Conservation (phyloP, 1,140 invertebrate genomes). For the Arctopsyche grandis region DNA sequence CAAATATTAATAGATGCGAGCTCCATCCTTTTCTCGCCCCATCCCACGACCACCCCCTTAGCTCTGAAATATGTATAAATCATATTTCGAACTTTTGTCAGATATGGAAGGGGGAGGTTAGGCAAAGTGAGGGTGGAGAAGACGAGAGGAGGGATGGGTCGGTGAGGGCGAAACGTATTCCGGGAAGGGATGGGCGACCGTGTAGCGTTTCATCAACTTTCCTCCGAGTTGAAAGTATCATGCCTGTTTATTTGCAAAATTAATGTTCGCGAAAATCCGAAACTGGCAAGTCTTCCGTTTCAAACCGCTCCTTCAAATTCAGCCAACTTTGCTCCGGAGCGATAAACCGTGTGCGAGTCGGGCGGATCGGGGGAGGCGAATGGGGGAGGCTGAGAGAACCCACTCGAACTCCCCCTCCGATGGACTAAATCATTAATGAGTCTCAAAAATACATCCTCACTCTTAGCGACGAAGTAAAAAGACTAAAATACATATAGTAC, state of each 20-base stretch:
- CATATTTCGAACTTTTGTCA: conserved; percentile 29
- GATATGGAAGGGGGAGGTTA: neutral
- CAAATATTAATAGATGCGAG: conserved; percentile 19
- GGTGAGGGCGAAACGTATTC: too few species aligned
- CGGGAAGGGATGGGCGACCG: conserved; percentile 30
- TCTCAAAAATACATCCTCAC: conserved; percentile 33
- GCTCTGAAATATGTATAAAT: conserved; percentile 26
- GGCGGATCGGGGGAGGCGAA: neutral
- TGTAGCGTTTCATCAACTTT: conserved; percentile 54
- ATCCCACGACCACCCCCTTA: neutral
- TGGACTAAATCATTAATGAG: conserved; percentile 34
- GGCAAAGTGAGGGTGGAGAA: neutral
- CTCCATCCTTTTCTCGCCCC: neutral
- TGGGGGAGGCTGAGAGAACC: neutral
- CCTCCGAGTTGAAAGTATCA: conserved; percentile 52
- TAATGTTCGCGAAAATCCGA: conserved; percentile 54
- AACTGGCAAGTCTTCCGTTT: conserved; percentile 52
- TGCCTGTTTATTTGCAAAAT: conserved; percentile 55
- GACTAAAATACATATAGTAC: too few species aligned
- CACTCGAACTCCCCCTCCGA: neutral
- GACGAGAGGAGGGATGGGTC: too few species aligned
- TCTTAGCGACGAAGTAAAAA: neutral
- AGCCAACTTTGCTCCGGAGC: conserved; percentile 1
- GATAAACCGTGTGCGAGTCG: neutral
- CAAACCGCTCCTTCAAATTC: conserved; percentile 50